These are phyloP conservation scores for Phanerotoma sp. DNA, from an alignment of 2,888 invertebrate genomes.

Conservation along the genomic window DNA sequence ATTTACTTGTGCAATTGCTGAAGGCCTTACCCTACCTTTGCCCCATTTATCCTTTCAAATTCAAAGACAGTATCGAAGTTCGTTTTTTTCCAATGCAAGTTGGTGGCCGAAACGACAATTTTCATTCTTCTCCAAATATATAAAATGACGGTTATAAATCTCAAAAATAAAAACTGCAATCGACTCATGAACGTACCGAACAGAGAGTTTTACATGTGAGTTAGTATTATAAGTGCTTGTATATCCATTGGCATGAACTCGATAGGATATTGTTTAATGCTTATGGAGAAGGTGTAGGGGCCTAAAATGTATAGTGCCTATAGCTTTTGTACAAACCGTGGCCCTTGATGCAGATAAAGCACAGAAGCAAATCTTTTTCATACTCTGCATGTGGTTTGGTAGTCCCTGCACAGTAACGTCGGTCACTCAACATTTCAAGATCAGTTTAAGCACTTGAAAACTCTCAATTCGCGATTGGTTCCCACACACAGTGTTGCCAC, in stretches of 20 bases:
- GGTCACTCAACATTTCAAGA: constrained; percentile 15
- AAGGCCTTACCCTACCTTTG: too few species aligned
- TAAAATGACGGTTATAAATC: constrained; percentile 13
- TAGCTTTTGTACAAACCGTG: constrained; percentile 33
- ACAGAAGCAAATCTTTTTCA: constrained; percentile 11
- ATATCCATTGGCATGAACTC: constrained; percentile 52
- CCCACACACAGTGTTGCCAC: constrained; percentile 32
- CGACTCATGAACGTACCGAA: too few species aligned
- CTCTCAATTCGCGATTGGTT: constrained; percentile 5
- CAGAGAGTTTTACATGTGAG: constrained; percentile 36
- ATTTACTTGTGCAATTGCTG: too few species aligned
- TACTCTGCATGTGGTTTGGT: constrained; percentile 1
- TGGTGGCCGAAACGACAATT: too few species aligned
- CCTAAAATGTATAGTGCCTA: constrained; percentile 25
- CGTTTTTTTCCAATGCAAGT: too few species aligned
- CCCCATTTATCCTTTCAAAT: too few species aligned
- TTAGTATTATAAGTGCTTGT: constrained; percentile 42
- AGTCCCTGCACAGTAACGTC: background rate
- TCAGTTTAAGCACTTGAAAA: constrained; percentile 9
- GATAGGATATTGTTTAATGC: constrained; percentile 39
- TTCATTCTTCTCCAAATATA: too few species aligned
- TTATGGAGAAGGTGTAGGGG: constrained; percentile 19
- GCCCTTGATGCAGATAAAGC: constrained; percentile 18
- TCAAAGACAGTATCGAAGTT: too few species aligned
- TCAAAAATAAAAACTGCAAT: too few species aligned